phyloP scores from a whole-genome alignment of 2,797 vertebrate genomes.

The Pangasius larnaudii region DNA sequence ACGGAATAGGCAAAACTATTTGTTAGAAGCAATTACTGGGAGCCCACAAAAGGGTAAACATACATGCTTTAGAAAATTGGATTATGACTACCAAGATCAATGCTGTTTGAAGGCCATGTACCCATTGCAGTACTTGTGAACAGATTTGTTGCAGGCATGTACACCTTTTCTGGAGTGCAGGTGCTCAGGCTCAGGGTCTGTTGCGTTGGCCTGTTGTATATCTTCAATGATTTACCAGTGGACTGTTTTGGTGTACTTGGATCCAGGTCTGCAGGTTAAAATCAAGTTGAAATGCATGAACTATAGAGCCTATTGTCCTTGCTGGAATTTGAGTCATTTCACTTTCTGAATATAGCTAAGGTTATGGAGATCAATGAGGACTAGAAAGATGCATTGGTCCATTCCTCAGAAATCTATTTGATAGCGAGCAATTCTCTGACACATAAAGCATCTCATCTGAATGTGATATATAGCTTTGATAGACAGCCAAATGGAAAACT shows the following conservation, averaged over 20 bases:
- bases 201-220: background rate
- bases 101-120: background rate
- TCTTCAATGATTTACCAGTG: background rate
- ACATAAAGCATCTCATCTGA: background rate
- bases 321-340: background rate
- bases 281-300: background rate
- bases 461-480: background rate
- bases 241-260: background rate
- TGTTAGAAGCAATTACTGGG: background rate
- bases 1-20: too few species aligned
- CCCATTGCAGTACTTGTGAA: background rate
- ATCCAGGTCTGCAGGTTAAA: background rate
- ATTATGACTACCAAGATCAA: constrained; percentile 4
- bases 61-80: background rate
- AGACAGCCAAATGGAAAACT: background rate
- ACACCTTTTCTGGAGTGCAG: background rate
- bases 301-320: background rate
- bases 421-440: background rate
- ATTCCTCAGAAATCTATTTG: background rate
- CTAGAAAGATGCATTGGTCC: background rate
- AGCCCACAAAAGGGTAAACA: background rate
- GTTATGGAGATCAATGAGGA: background rate
- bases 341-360: background rate
- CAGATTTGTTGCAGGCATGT: background rate
- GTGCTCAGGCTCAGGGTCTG: background rate